phyloP scores from a whole-genome alignment of 2,113 vertebrate species.

The Otolemur garnettii region DNA sequence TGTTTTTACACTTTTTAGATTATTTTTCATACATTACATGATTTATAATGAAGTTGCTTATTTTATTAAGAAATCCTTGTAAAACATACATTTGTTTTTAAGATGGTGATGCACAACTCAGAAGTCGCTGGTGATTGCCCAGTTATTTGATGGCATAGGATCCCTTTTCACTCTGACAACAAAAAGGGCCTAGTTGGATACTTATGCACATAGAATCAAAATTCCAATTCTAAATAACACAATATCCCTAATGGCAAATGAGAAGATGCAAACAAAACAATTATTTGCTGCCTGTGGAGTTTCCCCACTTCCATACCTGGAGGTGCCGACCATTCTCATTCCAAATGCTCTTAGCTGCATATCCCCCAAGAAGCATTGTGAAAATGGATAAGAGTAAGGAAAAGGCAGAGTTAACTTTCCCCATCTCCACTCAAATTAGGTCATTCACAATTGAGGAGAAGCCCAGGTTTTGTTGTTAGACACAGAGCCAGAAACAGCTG shows the following conservation, averaged over 20 bases:
- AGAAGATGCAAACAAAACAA: not conserved
- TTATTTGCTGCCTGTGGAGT: not conserved
- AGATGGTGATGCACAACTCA: not conserved
- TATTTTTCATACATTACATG: not conserved
- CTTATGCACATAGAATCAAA: not conserved
- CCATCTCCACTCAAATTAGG: not conserved
- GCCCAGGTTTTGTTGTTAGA: conserved; percentile 15
- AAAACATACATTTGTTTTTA: not conserved
- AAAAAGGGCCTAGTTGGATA: not conserved
- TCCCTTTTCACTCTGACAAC: not conserved
- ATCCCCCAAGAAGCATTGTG: not conserved
- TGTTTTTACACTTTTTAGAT: not conserved
- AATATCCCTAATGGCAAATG: not conserved
- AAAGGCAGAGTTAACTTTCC: not conserved
- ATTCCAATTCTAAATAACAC: not conserved
- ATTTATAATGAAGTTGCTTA: not conserved
- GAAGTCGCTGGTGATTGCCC: not conserved
- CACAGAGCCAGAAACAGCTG: not conserved
- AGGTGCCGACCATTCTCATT: not conserved
- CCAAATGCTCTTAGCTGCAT: not conserved
- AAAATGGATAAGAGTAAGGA: not conserved
- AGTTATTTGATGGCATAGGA: not conserved
- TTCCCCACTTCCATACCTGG: not conserved
- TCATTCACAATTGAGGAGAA: not conserved
- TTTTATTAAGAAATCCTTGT: not conserved